Evolutionary conservation across 30 jellyfish, hydroid and myxozoan genomes (phyloP).

Genomic region (Aurelia sp.): DNA sequence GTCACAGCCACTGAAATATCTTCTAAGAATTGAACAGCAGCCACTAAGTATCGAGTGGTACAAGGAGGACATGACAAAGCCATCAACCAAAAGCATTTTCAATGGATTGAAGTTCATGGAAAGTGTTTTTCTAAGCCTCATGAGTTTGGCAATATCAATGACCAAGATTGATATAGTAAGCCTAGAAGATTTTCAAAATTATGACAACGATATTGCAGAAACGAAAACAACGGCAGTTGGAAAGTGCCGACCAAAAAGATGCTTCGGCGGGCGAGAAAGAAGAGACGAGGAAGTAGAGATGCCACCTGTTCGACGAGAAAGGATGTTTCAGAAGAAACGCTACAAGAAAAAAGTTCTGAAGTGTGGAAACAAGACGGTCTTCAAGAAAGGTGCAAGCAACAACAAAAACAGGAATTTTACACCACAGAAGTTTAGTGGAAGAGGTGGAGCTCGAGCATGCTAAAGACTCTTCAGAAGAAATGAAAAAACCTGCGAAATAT

Average conservation of each 20-base stretch:
- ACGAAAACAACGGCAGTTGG: not conserved
- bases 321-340: not conserved
- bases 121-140: conserved; percentile 9
- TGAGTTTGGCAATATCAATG: conserved; percentile 40
- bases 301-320: not conserved
- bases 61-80: not conserved
- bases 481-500: no score
- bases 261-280: not conserved
- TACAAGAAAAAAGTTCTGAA: not conserved
- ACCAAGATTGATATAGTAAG: conserved; percentile 12
- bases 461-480: not conserved
- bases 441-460: conserved; percentile 66
- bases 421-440: conserved; percentile 67
- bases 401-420: conserved; percentile 64
- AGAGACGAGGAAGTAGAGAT: no score
- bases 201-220: not conserved
- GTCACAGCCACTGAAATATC: conserved; percentile 15
- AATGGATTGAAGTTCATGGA: conserved; percentile 40
- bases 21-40: conserved; percentile 43
- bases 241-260: not conserved
- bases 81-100: conserved; percentile 13
- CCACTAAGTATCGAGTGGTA: conserved; percentile 47
- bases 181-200: not conserved
- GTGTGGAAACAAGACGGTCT: not conserved
- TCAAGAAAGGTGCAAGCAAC: conserved; percentile 1